A percentile compares a stretch with the other conserved stretches of the same genome.
Evolutionary conservation across 2,113 vertebrate genomes (phyloP).

Genomic region (Aphyosemion australe): DNA sequence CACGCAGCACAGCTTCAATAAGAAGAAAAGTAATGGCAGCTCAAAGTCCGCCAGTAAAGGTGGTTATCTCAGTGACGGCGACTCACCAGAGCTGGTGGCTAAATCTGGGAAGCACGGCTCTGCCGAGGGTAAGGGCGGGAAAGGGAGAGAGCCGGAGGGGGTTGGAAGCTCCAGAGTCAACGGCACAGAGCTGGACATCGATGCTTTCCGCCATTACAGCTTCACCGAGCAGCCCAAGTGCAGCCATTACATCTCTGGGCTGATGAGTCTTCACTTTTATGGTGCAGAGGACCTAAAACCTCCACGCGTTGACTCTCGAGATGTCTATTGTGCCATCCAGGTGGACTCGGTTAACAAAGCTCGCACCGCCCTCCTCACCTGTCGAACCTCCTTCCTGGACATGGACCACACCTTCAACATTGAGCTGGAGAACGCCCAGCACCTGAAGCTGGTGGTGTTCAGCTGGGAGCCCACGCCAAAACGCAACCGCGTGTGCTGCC

Average conservation of each 20-base stretch:
- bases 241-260: constrained; percentile 92
- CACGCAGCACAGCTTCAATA: constrained; percentile 86
- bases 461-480: constrained; percentile 94
- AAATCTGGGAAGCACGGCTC: constrained; percentile 89
- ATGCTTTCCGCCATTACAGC: constrained; percentile 94
- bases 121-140: constrained; percentile 79
- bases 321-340: constrained; percentile 98
- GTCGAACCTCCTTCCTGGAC: constrained; percentile 90
- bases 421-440: constrained; percentile 96
- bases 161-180: constrained; percentile 74
- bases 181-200: constrained; percentile 88
- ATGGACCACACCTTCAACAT: constrained; percentile 99
- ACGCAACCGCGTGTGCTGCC: constrained; percentile 90
- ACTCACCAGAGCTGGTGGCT: constrained; percentile 92
- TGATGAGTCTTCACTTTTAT: constrained; percentile 97
- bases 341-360: constrained; percentile 98
- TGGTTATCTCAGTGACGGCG: constrained; percentile 96
- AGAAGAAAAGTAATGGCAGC: constrained; percentile 83
- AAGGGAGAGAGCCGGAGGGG: constrained; percentile 69
- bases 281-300: constrained; percentile 97
- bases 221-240: constrained; percentile 96
- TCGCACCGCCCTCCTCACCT: constrained; percentile 93
- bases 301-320: constrained; percentile 90
- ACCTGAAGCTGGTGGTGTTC: constrained; percentile 95
- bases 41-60: constrained; percentile 93